Evolutionary conservation across 2,797 vertebrate species (phyloP).

Genomic region (Atherinosoma microstoma): DNA sequence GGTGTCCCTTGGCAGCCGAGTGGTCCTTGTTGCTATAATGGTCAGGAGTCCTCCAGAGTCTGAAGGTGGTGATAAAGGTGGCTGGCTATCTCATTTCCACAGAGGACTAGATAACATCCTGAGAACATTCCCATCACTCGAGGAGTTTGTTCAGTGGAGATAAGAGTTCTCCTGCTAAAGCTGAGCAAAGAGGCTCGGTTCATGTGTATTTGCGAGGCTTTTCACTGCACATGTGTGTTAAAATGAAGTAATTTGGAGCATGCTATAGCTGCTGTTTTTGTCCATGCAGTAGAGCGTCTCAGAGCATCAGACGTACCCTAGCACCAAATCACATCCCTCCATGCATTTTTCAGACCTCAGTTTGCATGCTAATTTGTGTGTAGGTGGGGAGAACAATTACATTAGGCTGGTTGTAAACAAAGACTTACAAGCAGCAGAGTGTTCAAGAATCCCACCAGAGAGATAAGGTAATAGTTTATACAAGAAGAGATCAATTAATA

Average conservation of each 20-base stretch:
- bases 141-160: constrained; percentile 75
- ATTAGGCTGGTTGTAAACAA: constrained; percentile 73
- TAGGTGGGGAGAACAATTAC: constrained; percentile 79
- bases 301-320: constrained; percentile 51
- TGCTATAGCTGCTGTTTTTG: constrained; percentile 22
- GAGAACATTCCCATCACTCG: constrained; percentile 78
- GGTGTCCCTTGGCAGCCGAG: constrained; percentile 52
- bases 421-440: constrained; percentile 66
- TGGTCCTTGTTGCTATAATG: constrained; percentile 68
- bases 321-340: constrained; percentile 58
- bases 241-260: constrained; percentile 26
- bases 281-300: constrained; percentile 32
- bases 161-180: constrained; percentile 64
- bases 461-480: constrained; percentile 58
- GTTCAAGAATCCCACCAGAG: constrained; percentile 57
- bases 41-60: constrained; percentile 68
- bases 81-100: constrained; percentile 75
- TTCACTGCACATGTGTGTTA: constrained; percentile 33
- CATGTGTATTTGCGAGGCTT: constrained; percentile 33
- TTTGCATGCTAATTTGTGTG: constrained; percentile 73
- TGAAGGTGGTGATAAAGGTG: constrained; percentile 72
- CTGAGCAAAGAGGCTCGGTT: constrained; percentile 29
- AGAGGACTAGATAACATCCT: constrained; percentile 80
- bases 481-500: constrained; percentile 53
- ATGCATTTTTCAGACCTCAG: constrained; percentile 62